A percentile compares a stretch with the other conserved stretches of the same genome.
These are phyloP conservation scores for Corythornis madagascariensis DNA, from an alignment of 2,113 vertebrate genomes.

Conservation along the genomic window DNA sequence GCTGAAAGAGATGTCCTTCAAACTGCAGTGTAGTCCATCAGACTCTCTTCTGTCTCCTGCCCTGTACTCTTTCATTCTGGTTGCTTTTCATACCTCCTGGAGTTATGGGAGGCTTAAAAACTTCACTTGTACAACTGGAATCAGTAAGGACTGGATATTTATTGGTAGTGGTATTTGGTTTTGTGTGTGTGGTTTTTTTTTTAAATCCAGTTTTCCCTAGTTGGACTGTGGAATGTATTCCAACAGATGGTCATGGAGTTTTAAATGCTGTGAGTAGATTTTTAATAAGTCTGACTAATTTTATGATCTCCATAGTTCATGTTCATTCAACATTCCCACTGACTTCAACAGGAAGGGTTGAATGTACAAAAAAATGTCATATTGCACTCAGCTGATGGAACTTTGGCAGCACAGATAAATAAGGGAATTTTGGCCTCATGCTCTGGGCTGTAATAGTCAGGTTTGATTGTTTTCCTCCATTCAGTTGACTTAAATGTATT, in stretches of 20 bases:
- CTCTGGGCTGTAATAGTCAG: neutral
- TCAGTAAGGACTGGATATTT: neutral
- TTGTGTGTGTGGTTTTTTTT: neutral
- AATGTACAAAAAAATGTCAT: neutral
- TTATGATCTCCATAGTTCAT: slow-evolving; percentile 52
- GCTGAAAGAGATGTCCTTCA: neutral
- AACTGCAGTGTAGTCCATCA: neutral
- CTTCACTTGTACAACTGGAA: neutral
- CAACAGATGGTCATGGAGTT: slow-evolving; percentile 58
- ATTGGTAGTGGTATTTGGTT: neutral
- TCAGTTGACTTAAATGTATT: neutral
- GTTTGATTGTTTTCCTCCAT: neutral
- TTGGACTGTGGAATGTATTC: slow-evolving; percentile 33
- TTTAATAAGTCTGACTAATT: slow-evolving; percentile 72
- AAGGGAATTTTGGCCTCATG: neutral
- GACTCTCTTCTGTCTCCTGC: neutral
- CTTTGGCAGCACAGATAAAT: neutral
- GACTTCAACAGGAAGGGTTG: neutral
- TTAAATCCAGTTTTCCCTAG: slow-evolving; percentile 1
- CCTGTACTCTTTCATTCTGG: neutral
- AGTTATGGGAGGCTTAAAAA: neutral
- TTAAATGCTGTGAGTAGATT: slow-evolving; percentile 60
- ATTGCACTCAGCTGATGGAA: neutral
- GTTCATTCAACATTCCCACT: slow-evolving; percentile 1
- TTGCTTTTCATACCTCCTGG: neutral